Evolutionary conservation across 2,113 vertebrate genomes (phyloP).

Genomic region (Oncorhynchus keta): DNA sequence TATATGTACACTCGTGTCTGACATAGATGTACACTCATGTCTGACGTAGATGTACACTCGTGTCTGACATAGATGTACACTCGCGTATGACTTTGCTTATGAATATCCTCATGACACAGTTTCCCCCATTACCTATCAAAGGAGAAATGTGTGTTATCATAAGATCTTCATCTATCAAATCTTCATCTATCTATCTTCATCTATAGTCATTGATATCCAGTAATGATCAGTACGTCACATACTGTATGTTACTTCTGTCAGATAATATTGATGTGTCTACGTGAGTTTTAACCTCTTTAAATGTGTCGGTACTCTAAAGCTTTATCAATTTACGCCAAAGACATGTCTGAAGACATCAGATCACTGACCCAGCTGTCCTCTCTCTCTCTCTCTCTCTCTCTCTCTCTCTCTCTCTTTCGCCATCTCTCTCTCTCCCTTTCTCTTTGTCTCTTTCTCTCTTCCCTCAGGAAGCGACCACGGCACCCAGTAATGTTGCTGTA

Average conservation of each 20-base stretch:
- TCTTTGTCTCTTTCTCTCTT: slow-evolving; percentile 10
- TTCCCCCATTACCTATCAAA: neutral
- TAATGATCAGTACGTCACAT: neutral
- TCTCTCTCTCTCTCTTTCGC: neutral
- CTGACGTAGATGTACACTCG: too few relatives aligned
- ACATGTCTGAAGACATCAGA: slow-evolving; percentile 7
- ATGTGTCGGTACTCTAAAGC: neutral
- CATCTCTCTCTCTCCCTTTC: slow-evolving; percentile 12
- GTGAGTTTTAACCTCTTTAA: neutral
- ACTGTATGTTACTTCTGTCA: neutral
- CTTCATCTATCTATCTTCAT: neutral
- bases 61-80: too few relatives aligned
- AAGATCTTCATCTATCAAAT: neutral
- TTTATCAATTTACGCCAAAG: slow-evolving; percentile 30
- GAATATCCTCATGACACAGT: neutral
- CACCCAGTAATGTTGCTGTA: slow-evolving; percentile 8
- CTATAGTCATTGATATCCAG: neutral
- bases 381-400: neutral
- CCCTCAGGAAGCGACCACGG: slow-evolving; percentile 50
- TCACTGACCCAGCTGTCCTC: slow-evolving; percentile 16
- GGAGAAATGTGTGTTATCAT: neutral
- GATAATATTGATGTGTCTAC: neutral
- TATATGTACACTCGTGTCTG: too few relatives aligned
- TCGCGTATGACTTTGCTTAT: too few relatives aligned
- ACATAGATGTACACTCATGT: too few relatives aligned